Base-by-base conservation (phyloP, 2,888 invertebrate genomes). In the Lymantria dispar region DNA sequence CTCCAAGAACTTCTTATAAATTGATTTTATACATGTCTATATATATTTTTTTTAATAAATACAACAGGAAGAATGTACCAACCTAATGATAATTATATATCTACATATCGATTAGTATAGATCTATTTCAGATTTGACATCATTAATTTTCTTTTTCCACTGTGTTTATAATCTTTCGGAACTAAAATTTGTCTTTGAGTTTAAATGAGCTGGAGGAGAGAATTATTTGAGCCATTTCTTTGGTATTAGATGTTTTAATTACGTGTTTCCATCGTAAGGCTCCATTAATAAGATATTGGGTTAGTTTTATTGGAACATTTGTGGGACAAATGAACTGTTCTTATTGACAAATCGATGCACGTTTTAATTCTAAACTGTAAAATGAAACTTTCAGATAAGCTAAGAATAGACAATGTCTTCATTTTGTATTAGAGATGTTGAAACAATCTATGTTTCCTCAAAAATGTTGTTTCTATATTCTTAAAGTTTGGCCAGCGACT, bases 141-240 rank as follows among this genome's bases (percentile, higher is more conserved):
- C 52, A 48, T 44, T 67, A 48, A 55, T 56, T 54, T 52, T 46
- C 45, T 46, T 54, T 47, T 48, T 58, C 57, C 22, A 22, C 22
- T 22, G 22, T 22, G 3, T 58, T 53, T 58, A 67, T 65, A 67
- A 64, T 68, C 57, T 66, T 58, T 55, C 48, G 48, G 43, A 58
- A 55, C 50, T 58, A 54, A 68, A 72, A 70, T 75, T 70, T 63
- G 71, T 72, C 72, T 72, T 60, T 54, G 7, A 54, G 54, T 71
- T 67, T 69, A 76, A 80, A 83, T 78, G 80, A 80, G 72, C 58
- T 64, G 64, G 59, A 68, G 62, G 61, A 57, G 64, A 59, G 56
- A 70, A 76, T 78, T 78, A 76, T 76, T 70, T 60, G 72, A 64
- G 65, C 68, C 72, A 68, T 74, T 79, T 76, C 69, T 74, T 70